Percentiles rank a stretch among this genome's conserved stretches.
phyloP scores from a whole-genome alignment of 1,140 invertebrate species.

The Drosophila malerkotliana region DNA sequence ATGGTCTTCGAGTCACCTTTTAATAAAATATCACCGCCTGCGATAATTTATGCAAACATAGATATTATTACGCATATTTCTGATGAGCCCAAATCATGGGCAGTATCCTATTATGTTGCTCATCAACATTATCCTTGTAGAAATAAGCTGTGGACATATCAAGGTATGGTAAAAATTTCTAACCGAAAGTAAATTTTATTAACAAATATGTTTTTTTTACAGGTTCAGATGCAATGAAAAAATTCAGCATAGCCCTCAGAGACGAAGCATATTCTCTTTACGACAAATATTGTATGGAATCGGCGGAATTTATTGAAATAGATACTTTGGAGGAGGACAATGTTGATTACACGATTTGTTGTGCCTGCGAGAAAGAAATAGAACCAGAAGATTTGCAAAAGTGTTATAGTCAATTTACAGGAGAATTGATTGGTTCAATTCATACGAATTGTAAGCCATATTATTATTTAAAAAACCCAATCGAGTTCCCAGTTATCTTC shows the following conservation, averaged over 20 bases:
- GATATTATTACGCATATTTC: background rate
- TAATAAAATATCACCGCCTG: background rate
- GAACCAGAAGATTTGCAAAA: background rate
- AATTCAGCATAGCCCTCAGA: background rate
- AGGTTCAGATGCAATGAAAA: background rate
- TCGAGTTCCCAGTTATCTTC: constrained; percentile 18
- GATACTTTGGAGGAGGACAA: background rate
- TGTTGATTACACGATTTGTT: background rate
- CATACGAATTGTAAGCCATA: background rate
- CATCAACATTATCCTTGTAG: background rate
- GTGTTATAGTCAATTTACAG: constrained; percentile 2
- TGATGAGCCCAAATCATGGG: background rate
- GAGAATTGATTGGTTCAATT: background rate
- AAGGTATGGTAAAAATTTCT: background rate
- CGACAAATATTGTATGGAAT: constrained; percentile 9
- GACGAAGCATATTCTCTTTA: background rate
- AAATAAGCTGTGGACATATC: constrained; percentile 2
- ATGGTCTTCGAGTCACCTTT: background rate
- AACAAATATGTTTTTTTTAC: background rate
- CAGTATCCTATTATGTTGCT: constrained; percentile 8
- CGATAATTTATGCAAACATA: constrained; percentile 12
- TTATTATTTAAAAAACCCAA: background rate
- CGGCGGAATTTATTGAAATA: background rate
- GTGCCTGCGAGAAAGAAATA: background rate
- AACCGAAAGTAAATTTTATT: background rate